These are phyloP conservation scores for Synanthedon vespiformis DNA, from an alignment of 2,888 invertebrate genomes.

Conservation along the genomic window DNA sequence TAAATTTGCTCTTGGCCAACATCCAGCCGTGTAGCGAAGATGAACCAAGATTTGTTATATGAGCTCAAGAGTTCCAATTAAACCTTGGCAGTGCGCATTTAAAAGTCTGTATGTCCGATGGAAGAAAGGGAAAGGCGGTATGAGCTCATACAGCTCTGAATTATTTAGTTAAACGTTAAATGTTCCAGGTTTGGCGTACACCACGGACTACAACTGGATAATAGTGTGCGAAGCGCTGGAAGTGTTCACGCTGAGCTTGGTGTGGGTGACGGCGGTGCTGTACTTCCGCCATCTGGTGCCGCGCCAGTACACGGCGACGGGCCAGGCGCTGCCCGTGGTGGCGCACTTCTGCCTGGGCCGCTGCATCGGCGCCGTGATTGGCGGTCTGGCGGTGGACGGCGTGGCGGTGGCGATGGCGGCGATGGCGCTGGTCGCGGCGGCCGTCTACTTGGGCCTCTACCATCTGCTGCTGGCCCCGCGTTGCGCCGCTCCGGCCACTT, in stretches of 20 bases:
- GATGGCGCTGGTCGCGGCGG: conserved; percentile 74
- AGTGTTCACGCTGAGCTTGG: conserved; percentile 80
- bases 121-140: no score
- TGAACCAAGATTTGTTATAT: no score
- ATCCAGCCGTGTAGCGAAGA: no score
- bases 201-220: conserved; percentile 74
- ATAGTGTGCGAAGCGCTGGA: conserved; percentile 79
- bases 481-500: conserved; percentile 76
- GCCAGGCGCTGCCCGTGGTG: conserved; percentile 82
- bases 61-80: no score
- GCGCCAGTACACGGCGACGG: conserved; percentile 79
- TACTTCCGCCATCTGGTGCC: conserved; percentile 87
- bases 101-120: no score
- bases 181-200: conserved; percentile 66
- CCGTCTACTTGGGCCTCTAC: conserved; percentile 78
- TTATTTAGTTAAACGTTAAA: conserved; percentile 5
- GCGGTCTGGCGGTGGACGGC: conserved; percentile 49
- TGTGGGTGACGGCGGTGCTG: conserved; percentile 84
- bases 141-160: no score
- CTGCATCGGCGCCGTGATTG: conserved; percentile 77
- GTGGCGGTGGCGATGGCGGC: conserved; percentile 77
- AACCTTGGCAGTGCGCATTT: no score
- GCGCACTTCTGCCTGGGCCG: conserved; percentile 87
- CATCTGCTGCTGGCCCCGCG: conserved; percentile 80
- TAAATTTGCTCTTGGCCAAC: no score